Base-by-base conservation (phyloP, 2,113 vertebrate genomes). In the Sinocyclocheilus grahami region DNA sequence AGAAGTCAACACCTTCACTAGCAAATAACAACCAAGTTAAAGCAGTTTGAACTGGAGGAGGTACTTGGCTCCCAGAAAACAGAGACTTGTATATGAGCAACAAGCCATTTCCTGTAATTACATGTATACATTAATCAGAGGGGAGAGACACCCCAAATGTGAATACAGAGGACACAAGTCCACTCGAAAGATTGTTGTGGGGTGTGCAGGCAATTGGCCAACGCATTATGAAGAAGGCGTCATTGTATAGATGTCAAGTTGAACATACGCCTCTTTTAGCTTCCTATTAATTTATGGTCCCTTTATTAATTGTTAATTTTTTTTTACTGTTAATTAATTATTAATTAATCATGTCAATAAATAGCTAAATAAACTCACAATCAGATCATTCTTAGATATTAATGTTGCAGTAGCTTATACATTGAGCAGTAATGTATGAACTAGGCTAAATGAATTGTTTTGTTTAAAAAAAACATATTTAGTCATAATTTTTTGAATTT, bases 21-120 rank as follows among this genome's bases (percentile, higher is more conserved):
- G 88, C 85, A 33, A 81, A 71, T 0, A 7, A 18, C 0, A 10
- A 82, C 1, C 60, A 60, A 10, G 78, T 89, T 27, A 85, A 9
- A 48, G 33, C 82, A 3, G 85, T 89, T 30, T 89, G 88, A 14
- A 30, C 5, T 0, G 20, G 65, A 0, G 87, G 33, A 33, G 86
- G 82, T 13, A 62, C 9, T 16, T 39, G 11, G 2, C 12, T 42
- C 12, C 1, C 14, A 24, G 46, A 58, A 27, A 22, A 30, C 12
- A 71, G 48, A 30, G 39, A 72, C 11, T 46, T 46, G 1, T 86
- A 42, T 77, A 24, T 53, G 42, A 86, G 84, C 27, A 39, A 18
- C 27, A 18, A 87, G 2, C 83, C 79, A 63, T 88, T 90, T 33
- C 8, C 80, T 76, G 86, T 88, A 14, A 27, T 90, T 46, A 87